phyloP scores from a whole-genome alignment of 2,797 vertebrate species.

The Calcarius lapponicus region DNA sequence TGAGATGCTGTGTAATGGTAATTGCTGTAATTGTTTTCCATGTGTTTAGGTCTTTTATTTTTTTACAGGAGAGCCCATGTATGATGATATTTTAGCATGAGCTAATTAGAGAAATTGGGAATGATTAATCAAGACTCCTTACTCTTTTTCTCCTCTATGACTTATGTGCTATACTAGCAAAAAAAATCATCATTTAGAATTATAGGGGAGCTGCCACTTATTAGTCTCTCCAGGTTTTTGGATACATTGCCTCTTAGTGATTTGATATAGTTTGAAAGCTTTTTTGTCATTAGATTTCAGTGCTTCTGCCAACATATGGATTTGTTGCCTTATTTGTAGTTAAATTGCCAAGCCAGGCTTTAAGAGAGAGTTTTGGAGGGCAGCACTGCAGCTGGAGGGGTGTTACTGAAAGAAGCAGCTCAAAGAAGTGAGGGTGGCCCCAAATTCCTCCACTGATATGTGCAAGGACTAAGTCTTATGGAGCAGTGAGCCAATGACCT shows the following conservation, averaged over 20 bases:
- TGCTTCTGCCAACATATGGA: neutral
- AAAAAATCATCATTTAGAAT: neutral
- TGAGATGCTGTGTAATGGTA: neutral
- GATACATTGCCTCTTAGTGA: neutral
- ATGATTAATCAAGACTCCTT: neutral
- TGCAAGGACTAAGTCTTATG: neutral
- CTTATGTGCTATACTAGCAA: neutral
- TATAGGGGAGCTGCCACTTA: neutral
- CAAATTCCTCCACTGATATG: neutral
- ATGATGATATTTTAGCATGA: neutral
- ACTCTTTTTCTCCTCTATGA: neutral
- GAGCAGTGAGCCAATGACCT: neutral
- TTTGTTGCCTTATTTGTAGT: neutral
- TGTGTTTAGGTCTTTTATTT: neutral
- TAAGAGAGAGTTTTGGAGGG: neutral
- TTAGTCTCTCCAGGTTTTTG: neutral
- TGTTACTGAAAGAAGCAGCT: neutral
- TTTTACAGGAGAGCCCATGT: neutral
- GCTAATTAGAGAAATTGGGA: neutral
- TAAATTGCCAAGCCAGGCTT: neutral
- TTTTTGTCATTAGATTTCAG: neutral
- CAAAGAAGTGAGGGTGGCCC: neutral
- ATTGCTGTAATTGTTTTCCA: neutral
- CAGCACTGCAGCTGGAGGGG: neutral
- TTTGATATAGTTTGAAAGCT: neutral